Base-by-base conservation (phyloP, 2,888 invertebrate species). In the Drosophila prolongata region DNA sequence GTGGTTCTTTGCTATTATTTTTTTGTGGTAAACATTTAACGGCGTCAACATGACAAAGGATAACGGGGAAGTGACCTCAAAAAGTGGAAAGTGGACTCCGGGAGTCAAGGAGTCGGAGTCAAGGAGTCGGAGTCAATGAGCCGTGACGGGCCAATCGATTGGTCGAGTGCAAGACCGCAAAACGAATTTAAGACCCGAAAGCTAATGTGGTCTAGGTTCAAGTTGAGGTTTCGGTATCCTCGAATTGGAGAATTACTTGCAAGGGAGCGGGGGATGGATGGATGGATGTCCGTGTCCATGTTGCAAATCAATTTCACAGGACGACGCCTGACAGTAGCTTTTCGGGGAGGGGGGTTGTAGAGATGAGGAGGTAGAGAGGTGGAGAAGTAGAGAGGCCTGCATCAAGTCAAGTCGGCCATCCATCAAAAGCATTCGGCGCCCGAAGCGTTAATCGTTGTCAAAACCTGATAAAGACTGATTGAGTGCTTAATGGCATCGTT, bases 391-490 rank as follows among this genome's bases (percentile, higher is more conserved):
- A 30, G 6, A 30, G 30, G 30, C 30, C 30, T 6, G 44, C 44
- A 47, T 53, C 46, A 52, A 76, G 59, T 67, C 59, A 54, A 57
- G 55, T 55, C 73, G 78, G 73, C 87, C 87, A 85, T 85, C 85
- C 87, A 85, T 85, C 85, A 83, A 83, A 86, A 76, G 84, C 76
- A 75, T 62, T 77, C 77, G 85, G 80, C 81, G 87, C 85, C 85
- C 72, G 53, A 60, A 80, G 89, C 85, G 85, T 85, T 85, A 85
- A 85, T 85, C 85, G 85, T 89, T 85, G 89, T 85, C 85, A 89
- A 89, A 85, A 85, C 89, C 87, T 85, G 85, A 85, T 89, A 85
- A 89, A 89, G 85, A 89, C 85, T 85, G 85, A 85, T 85, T 85
- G 85, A 89, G 89, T 89, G 85, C 85, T 87, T 85, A 85, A 85